These are phyloP conservation scores for Pyralis farinalis DNA, from an alignment of 2,888 invertebrate genomes.

Conservation along the genomic window DNA sequence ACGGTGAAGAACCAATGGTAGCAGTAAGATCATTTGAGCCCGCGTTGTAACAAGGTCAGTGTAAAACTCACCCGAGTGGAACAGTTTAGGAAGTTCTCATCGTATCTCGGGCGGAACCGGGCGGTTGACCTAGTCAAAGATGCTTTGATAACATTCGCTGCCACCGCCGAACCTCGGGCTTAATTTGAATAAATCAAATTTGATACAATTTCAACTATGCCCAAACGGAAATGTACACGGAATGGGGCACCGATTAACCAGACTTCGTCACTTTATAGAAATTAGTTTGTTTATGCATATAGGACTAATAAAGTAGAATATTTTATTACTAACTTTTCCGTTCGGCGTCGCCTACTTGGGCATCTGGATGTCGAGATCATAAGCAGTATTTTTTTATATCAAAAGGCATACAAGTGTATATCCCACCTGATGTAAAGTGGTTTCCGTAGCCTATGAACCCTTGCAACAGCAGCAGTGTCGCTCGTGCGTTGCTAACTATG, in stretches of 20 bases:
- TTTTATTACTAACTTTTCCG: no score
- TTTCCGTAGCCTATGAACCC: no score
- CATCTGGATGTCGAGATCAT: no score
- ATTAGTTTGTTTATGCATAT: no score
- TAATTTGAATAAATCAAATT: conserved; percentile 70
- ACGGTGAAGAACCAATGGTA: conserved; percentile 24
- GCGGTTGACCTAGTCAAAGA: conserved; percentile 52
- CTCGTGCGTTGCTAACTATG: no score
- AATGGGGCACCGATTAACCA: conserved; percentile 1
- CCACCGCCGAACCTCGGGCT: conserved; percentile 48
- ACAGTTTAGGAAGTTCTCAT: conserved; percentile 58
- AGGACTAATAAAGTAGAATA: no score
- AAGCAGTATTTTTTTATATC: no score
- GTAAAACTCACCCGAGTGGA: conserved; percentile 53
- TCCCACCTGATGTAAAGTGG: no score
- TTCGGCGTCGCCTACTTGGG: no score
- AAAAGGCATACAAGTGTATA: no score
- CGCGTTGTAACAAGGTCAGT: conserved; percentile 49
- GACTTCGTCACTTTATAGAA: background rate
- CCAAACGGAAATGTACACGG: conserved; percentile 20
- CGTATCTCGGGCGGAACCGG: conserved; percentile 43
- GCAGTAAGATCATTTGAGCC: conserved; percentile 24
- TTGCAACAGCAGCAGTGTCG: no score
- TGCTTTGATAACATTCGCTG: conserved; percentile 60
- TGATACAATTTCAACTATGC: conserved; percentile 38